Evolutionary conservation across 2,113 vertebrate species (phyloP).

Genomic region (Rhinichthys klamathensis): DNA sequence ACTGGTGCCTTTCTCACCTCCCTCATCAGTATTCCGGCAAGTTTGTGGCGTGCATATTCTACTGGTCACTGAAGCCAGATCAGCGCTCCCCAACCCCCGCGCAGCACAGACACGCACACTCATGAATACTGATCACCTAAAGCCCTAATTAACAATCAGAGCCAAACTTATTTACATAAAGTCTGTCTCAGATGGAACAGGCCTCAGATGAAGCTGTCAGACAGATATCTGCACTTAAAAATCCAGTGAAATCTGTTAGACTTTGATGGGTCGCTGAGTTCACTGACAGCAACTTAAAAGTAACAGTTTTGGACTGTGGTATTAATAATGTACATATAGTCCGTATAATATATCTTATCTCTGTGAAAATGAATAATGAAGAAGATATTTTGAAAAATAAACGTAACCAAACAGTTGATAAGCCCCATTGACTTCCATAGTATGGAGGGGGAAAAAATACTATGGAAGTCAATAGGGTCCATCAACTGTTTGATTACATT

Average conservation of each 20-base stretch:
- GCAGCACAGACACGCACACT: constrained; percentile 87
- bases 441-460: no score
- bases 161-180: constrained; percentile 89
- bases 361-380: no score
- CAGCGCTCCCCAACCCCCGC: constrained; percentile 76
- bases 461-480: no score
- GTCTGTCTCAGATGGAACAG: constrained; percentile 65
- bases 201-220: constrained; percentile 53
- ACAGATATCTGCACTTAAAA: constrained; percentile 46
- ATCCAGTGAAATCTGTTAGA: background rate
- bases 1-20: constrained; percentile 97
- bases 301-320: background rate
- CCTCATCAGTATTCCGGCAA: constrained; percentile 99
- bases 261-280: background rate
- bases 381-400: no score
- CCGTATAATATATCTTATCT: no score
- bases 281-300: constrained; percentile 12
- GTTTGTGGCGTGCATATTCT: constrained; percentile 76
- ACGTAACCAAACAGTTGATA: no score
- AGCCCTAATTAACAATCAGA: constrained; percentile 96
- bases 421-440: no score
- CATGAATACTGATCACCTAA: constrained; percentile 87
- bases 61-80: constrained; percentile 48
- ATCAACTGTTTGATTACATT: no score
- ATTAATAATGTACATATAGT: background rate